Evolutionary conservation across 2,888 invertebrate genomes (phyloP).

Genomic region (Machimus rusticus): DNA sequence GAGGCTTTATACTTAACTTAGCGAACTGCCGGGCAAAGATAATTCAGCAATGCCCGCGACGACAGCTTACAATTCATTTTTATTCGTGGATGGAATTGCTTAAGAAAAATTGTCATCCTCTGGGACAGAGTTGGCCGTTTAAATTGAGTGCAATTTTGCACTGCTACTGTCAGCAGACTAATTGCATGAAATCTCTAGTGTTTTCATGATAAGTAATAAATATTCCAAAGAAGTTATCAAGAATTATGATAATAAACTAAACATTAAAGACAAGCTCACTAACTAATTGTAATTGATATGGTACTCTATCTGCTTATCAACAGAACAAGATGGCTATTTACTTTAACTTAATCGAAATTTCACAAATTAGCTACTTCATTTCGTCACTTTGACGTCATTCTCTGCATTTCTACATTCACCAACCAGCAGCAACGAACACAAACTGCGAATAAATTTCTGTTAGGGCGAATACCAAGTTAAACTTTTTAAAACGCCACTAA

Average conservation of each 20-base stretch:
- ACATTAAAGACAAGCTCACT: too few relatives aligned
- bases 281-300: too few relatives aligned
- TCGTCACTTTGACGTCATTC: too few relatives aligned
- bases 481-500: too few relatives aligned
- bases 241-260: neutral
- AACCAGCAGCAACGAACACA: too few relatives aligned
- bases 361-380: too few relatives aligned
- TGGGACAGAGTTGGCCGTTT: neutral
- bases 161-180: neutral
- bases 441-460: too few relatives aligned
- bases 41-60: neutral
- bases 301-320: too few relatives aligned
- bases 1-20: neutral
- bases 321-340: too few relatives aligned
- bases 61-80: neutral
- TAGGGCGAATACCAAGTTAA: too few relatives aligned
- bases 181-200: neutral
- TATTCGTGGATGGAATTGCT: neutral
- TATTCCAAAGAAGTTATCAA: neutral
- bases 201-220: neutral
- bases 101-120: neutral
- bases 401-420: too few relatives aligned
- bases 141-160: slow-evolving; percentile 1
- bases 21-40: neutral
- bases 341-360: too few relatives aligned